Conservation (phyloP, 2,797 vertebrate genomes). For the Synaphobranchus kaupii region DNA sequence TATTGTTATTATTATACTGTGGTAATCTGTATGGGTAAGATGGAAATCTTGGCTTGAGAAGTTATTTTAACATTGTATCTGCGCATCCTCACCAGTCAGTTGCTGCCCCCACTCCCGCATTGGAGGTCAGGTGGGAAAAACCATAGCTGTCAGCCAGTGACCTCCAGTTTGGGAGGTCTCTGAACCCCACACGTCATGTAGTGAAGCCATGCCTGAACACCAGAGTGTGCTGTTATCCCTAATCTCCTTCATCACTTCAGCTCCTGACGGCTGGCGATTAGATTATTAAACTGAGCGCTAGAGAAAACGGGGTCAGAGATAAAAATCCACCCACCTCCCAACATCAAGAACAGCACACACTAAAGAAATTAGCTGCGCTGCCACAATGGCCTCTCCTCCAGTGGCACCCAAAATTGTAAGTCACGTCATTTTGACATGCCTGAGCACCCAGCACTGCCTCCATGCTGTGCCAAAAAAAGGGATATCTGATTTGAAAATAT, state of each 20-base stretch:
- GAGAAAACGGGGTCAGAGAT: not conserved
- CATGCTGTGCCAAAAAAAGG: too few species aligned
- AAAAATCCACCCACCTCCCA: not conserved
- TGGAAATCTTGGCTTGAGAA: not conserved
- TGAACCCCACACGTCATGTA: not conserved
- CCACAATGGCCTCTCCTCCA: not conserved
- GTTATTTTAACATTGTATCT: not conserved
- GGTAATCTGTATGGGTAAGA: not conserved
- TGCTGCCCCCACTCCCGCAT: not conserved
- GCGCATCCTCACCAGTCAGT: not conserved
- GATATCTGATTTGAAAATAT: too few species aligned
- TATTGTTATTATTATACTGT: not conserved
- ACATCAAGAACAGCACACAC: not conserved
- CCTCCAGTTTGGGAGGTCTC: not conserved
- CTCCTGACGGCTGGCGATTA: not conserved
- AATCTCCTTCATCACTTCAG: not conserved
- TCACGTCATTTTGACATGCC: not conserved
- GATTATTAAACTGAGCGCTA: not conserved
- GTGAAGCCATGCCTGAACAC: not conserved
- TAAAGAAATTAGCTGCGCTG: not conserved
- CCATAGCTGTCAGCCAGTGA: not conserved
- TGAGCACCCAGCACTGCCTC: too few species aligned
- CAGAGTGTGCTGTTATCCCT: not conserved
- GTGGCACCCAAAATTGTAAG: not conserved
- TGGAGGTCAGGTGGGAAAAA: not conserved